These are phyloP conservation scores for Caenorhabditis sp. DNA, from an alignment of 2,888 invertebrate genomes.

Conservation along the genomic window DNA sequence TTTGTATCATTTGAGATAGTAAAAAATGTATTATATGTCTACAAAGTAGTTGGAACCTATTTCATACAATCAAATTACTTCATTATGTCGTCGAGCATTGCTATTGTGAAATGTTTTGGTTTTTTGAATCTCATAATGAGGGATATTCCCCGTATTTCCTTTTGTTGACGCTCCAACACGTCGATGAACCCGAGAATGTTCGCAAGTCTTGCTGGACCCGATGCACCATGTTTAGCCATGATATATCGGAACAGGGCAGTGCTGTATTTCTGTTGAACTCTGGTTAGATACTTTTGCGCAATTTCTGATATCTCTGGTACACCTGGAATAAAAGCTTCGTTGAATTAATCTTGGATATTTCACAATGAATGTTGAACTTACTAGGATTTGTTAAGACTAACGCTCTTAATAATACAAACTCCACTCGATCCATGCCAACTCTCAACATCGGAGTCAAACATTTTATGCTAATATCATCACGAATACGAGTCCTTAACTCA, in stretches of 20 bases:
- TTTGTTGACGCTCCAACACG: constrained; percentile 27
- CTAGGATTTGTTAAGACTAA: constrained; percentile 25
- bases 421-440: constrained; percentile 7
- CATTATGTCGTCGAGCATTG: neutral
- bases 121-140: neutral
- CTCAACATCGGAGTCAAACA: neutral
- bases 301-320: neutral
- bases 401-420: constrained; percentile 22
- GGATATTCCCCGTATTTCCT: constrained; percentile 2
- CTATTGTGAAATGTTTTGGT: neutral
- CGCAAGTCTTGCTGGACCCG: constrained; percentile 21
- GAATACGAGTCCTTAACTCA: neutral
- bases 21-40: too few relatives aligned
- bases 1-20: too few relatives aligned
- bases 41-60: too few relatives aligned
- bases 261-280: constrained; percentile 22
- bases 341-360: too few relatives aligned
- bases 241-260: constrained; percentile 17
- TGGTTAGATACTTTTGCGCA: neutral
- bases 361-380: too few relatives aligned
- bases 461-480: neutral
- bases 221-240: constrained; percentile 15
- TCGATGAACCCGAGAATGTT: constrained; percentile 24
- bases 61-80: too few relatives aligned
- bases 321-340: too few relatives aligned